A percentile compares a stretch with the other conserved stretches of the same genome.
These are phyloP conservation scores for Camptogramma bilineatum DNA, from an alignment of 2,888 invertebrate genomes.

Conservation along the genomic window DNA sequence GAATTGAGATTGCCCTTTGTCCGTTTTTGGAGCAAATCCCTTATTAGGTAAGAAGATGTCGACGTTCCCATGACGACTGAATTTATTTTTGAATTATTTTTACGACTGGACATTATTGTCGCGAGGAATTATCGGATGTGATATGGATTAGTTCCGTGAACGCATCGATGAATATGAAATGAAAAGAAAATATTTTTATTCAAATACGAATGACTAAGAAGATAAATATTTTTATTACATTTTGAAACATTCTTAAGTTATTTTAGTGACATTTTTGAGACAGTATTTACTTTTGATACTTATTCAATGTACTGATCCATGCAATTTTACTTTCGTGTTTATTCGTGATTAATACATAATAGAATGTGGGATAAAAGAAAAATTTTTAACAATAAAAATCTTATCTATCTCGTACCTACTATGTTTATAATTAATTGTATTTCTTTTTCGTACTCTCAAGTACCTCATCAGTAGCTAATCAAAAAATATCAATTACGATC, in stretches of 20 bases:
- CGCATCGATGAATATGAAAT: slow-evolving; percentile 59
- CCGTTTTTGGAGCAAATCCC: slow-evolving; percentile 61
- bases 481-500: slow-evolving; percentile 23
- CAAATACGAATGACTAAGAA: slow-evolving; percentile 17
- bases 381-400: not conserved
- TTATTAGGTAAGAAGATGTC: slow-evolving; percentile 75
- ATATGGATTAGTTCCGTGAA: slow-evolving; percentile 74
- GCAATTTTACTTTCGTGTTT: too few relatives aligned
- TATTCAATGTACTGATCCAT: slow-evolving; percentile 11
- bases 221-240: slow-evolving; percentile 29
- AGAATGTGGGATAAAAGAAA: too few relatives aligned
- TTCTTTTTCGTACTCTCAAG: not conserved
- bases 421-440: not conserved
- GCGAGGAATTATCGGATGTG: slow-evolving; percentile 67
- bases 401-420: not conserved
- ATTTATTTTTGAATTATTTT: slow-evolving; percentile 71
- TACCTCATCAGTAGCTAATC: slow-evolving; percentile 2
- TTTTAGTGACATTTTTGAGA: not conserved
- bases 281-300: not conserved
- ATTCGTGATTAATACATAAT: too few relatives aligned
- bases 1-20: slow-evolving; percentile 66
- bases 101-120: slow-evolving; percentile 71
- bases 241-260: slow-evolving; percentile 4
- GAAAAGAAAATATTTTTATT: slow-evolving; percentile 39
- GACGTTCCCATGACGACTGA: slow-evolving; percentile 82